Evolutionary conservation across 1,140 invertebrate genomes (phyloP).

Genomic region (Drosophila obscura): DNA sequence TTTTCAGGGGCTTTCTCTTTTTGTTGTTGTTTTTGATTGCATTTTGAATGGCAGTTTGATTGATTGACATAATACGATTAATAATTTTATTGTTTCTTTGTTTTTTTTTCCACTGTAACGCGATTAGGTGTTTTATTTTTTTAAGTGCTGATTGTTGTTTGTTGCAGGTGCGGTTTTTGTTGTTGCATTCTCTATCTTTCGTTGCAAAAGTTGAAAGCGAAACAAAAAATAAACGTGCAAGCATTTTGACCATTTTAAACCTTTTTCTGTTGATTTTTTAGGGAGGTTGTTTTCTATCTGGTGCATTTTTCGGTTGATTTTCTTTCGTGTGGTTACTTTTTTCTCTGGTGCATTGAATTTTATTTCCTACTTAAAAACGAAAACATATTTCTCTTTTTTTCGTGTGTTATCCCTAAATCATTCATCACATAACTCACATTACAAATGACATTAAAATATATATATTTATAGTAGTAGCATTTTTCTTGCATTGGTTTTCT

Average conservation of each 20-base stretch:
- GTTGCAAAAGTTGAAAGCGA: conserved; percentile 37
- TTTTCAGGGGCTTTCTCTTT: conserved; percentile 22
- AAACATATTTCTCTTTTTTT: conserved; percentile 25
- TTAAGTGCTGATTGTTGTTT: conserved; percentile 46
- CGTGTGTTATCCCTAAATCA: conserved; percentile 16
- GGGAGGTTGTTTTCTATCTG: background rate
- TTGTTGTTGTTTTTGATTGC: conserved; percentile 35
- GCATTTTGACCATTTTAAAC: conserved; percentile 7
- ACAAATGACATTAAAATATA: conserved; percentile 13
- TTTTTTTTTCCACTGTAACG: conserved; percentile 18
- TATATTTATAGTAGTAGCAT: conserved; percentile 11
- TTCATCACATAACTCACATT: conserved; percentile 15
- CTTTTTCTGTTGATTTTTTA: conserved; percentile 12
- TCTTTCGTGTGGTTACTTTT: too few relatives aligned
- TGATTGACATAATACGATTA: conserved; percentile 75
- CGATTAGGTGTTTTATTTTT: conserved; percentile 27
- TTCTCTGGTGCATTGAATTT: conserved; percentile 37
- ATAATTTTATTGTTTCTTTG: conserved; percentile 27
- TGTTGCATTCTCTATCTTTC: conserved; percentile 13
- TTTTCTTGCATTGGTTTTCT: conserved; percentile 22
- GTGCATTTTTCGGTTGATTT: conserved; percentile 10
- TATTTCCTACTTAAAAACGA: conserved; percentile 62
- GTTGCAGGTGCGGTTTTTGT: conserved; percentile 17
- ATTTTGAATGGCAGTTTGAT: conserved; percentile 69
- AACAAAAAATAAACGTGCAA: conserved; percentile 24